A percentile compares a stretch with the other conserved stretches of the same genome.
These are phyloP conservation scores for Reticulitermes lucifugus DNA, from an alignment of 2,888 invertebrate species.

Conservation along the genomic window DNA sequence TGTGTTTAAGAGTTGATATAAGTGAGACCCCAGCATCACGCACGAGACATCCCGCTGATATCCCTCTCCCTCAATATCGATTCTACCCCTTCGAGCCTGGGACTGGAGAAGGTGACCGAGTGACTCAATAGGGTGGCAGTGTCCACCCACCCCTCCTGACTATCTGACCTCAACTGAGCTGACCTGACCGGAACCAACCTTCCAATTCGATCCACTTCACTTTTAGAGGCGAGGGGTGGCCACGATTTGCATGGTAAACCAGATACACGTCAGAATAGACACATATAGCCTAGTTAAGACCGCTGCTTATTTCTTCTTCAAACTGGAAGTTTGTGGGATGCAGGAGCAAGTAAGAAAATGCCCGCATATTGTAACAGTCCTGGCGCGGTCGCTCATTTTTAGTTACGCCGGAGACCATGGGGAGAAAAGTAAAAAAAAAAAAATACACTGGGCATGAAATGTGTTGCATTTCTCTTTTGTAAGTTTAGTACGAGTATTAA, in stretches of 20 bases:
- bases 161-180: slow-evolving; percentile 1
- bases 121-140: slow-evolving; percentile 8
- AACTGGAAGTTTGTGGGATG: too few relatives aligned
- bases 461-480: too few relatives aligned
- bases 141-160: not conserved
- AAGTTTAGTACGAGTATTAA: too few relatives aligned
- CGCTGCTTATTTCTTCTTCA: too few relatives aligned
- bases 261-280: not conserved
- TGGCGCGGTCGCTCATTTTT: too few relatives aligned
- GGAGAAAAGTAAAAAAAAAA: too few relatives aligned
- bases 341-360: too few relatives aligned
- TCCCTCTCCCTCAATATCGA: not conserved
- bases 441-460: too few relatives aligned
- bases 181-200: slow-evolving; percentile 1
- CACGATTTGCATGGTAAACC: not conserved
- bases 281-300: not conserved
- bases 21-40: not conserved
- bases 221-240: not conserved
- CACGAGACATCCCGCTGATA: not conserved
- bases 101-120: not conserved
- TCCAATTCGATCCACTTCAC: slow-evolving; percentile 8
- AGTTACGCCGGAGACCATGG: too few relatives aligned
- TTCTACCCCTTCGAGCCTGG: not conserved
- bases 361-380: too few relatives aligned
- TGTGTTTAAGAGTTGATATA: not conserved